Evolutionary conservation across 1,140 invertebrate species (phyloP), one percentile per base, ranked within the genome.

Genomic region (Nasonia vitripennis): DNA sequence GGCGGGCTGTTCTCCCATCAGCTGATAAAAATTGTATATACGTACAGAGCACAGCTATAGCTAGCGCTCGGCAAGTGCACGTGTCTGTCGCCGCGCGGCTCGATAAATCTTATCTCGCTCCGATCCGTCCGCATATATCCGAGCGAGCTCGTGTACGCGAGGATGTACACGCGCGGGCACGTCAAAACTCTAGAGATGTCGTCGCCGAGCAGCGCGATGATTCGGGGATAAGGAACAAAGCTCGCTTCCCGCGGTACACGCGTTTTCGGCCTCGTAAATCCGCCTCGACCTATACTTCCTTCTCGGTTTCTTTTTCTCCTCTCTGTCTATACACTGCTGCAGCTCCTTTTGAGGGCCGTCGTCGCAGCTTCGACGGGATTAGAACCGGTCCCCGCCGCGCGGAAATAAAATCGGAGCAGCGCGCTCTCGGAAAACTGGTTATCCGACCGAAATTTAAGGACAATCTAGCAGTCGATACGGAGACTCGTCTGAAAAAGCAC

Each of bases 291-390:
- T 82, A 70, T 73, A 41, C n/a, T 17, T 45, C 11, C 31, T 2
- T 78, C n/a, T 23, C n/a, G n/a, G 27, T 6, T 20, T 5, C 37
- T 71, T 81, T 71, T 31, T 67, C 14, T 20, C 5, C 12, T 62
- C 55, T 5, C 2, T 27, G 67, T 2, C n/a, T 45, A 23, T 17
- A 71, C 5, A 34, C 81, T 9, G 6, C 3, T 10, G 31, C 62
- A 10, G 10, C 70, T 75, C 81, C 81, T 78, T 83, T 83, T 78
- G 74, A 83, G 74, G 74, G 70, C 10, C 41, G 12, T 78, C 82
- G 37, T 37, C 41, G 45, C 31, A 9, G 27, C 70, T 62, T n/a
- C 10, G 70, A 17, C 48, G 48, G 20, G 55, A 62, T n/a, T 62
- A 62, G 55, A 62, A 62, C 55, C 55, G 55, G 55, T 62, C 14